Evolutionary conservation across 2,797 vertebrate genomes (phyloP).

Genomic region (Bucorvus abyssinicus): DNA sequence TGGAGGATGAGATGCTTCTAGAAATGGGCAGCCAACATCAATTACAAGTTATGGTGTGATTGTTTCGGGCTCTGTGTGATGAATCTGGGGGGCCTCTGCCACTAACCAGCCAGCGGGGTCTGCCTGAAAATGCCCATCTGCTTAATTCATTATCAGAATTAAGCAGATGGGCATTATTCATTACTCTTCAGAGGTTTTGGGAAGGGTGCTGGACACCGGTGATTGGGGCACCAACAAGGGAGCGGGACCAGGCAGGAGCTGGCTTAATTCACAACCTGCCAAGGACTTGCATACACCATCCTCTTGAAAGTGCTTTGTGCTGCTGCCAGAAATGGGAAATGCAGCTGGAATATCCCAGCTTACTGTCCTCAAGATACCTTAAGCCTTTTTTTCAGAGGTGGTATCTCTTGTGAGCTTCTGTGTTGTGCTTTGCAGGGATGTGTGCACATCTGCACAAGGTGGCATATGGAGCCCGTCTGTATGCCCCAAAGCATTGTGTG

Average conservation of each 20-base stretch:
- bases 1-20: neutral
- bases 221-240: neutral
- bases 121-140: neutral
- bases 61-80: accelerated
- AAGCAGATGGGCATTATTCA: too few species aligned
- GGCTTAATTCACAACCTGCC: neutral
- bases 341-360: neutral
- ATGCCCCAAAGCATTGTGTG: accelerated
- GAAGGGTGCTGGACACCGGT: neutral
- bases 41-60: accelerated
- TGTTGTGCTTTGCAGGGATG: neutral
- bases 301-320: neutral
- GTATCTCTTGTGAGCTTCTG: neutral
- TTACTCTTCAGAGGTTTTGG: neutral
- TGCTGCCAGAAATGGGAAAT: neutral
- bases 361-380: accelerated
- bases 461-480: neutral
- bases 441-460: neutral
- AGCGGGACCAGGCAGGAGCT: neutral
- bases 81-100: neutral
- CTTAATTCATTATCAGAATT: neutral
- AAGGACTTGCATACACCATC: neutral
- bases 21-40: accelerated
- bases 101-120: neutral
- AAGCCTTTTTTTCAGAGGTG: neutral